A percentile compares a stretch with the other conserved stretches of the same genome.
Conservation (phyloP, 2,113 vertebrate genomes). For the Mixornis gularis region DNA sequence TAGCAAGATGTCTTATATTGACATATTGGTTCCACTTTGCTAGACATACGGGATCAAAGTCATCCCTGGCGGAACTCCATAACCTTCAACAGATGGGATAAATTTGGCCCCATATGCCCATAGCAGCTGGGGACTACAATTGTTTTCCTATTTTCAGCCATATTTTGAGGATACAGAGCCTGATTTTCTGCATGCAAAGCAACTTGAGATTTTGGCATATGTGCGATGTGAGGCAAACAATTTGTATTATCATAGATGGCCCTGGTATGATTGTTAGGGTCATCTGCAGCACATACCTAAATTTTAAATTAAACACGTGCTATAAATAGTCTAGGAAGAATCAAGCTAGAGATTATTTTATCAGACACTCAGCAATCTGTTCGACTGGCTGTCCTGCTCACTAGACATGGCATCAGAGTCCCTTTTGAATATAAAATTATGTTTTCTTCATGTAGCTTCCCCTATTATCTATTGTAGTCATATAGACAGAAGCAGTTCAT, state of each 20-base stretch:
- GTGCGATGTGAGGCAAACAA: background rate
- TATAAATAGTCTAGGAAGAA: conserved; percentile 54
- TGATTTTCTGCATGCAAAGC: background rate
- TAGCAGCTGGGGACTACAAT: conserved; percentile 40
- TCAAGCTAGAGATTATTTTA: conserved; percentile 49
- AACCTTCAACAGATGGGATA: conserved; percentile 44
- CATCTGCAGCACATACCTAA: conserved; percentile 21
- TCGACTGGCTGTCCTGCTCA: background rate
- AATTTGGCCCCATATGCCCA: conserved; percentile 18
- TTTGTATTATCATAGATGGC: background rate
- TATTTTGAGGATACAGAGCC: background rate
- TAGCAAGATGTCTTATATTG: conserved; percentile 5
- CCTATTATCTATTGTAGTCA: conserved; percentile 44
- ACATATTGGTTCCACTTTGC: conserved; percentile 48
- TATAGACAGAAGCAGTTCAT: background rate
- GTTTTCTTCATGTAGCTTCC: conserved; percentile 16
- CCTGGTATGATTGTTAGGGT: conserved; percentile 1
- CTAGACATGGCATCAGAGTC: conserved; percentile 27
- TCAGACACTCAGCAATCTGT: conserved; percentile 33
- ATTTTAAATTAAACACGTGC: conserved; percentile 25
- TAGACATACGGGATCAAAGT: conserved; percentile 40
- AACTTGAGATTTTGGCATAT: background rate
- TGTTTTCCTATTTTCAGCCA: conserved; percentile 4
- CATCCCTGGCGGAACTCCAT: conserved; percentile 27
- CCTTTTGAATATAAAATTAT: conserved; percentile 41